Conservation (phyloP, 1,140 invertebrate species). For the Lithobius niger region DNA sequence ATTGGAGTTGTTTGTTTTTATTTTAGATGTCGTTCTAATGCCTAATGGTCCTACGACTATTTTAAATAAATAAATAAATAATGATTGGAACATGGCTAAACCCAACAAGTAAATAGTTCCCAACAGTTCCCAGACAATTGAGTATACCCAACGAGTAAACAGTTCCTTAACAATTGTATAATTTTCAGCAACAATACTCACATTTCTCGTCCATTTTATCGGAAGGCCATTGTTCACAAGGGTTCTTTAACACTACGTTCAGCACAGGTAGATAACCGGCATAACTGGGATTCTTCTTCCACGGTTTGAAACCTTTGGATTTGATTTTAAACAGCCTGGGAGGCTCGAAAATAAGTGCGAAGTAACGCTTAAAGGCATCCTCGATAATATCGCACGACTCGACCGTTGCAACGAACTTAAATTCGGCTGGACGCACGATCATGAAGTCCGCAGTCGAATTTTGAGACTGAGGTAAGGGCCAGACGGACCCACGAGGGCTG, state of each 20-base stretch:
- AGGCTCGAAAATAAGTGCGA: slow-evolving; percentile 1
- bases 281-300: not conserved
- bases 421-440: not conserved
- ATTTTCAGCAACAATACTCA: too few species aligned
- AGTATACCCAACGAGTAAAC: too few species aligned
- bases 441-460: not conserved
- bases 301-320: not conserved
- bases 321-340: not conserved
- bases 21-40: too few species aligned
- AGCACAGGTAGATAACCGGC: not conserved
- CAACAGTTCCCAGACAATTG: too few species aligned
- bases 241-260: not conserved
- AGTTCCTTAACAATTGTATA: too few species aligned
- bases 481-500: not conserved
- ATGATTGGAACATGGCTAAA: too few species aligned
- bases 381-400: not conserved
- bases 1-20: too few species aligned
- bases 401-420: not conserved
- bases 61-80: too few species aligned
- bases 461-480: not conserved
- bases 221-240: not conserved
- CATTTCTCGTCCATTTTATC: not conserved
- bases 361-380: not conserved
- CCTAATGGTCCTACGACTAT: too few species aligned
- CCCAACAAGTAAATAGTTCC: too few species aligned